Percentiles rank a stretch among this genome's conserved stretches.
Evolutionary conservation across 2,113 vertebrate genomes (phyloP).

Genomic region (Pedionomus torquatus): DNA sequence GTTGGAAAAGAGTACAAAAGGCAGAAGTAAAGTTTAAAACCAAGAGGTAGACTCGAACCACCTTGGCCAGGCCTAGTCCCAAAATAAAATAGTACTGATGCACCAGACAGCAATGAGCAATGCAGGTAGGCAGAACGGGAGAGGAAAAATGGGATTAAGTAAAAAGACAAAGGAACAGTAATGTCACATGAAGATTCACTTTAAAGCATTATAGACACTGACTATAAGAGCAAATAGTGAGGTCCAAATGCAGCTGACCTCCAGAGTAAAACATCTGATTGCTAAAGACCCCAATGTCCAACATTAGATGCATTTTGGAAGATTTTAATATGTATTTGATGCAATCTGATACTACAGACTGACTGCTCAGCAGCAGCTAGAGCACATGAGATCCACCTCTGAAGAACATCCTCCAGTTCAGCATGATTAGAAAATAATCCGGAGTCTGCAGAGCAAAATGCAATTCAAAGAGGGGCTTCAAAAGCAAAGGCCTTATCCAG

Average conservation of each 20-base stretch:
- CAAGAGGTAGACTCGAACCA: not conserved
- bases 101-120: not conserved
- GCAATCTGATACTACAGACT: not conserved
- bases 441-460: not conserved
- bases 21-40: not conserved
- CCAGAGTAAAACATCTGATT: not conserved
- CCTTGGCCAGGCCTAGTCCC: not conserved
- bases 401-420: not conserved
- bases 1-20: not conserved
- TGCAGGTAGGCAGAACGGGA: not conserved
- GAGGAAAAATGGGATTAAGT: not conserved
- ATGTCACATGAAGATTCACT: not conserved
- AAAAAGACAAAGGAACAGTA: not conserved
- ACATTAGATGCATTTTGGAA: not conserved
- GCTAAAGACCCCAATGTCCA: not conserved
- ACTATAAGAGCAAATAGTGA: not conserved
- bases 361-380: not conserved
- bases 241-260: not conserved
- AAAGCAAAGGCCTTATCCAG: not conserved
- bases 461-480: not conserved
- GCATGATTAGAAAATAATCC: not conserved
- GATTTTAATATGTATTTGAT: not conserved
- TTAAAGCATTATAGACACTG: not conserved
- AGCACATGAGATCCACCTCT: not conserved
- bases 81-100: not conserved